Conservation (phyloP, 2,113 vertebrate species). For the Corythornis madagascariensis region DNA sequence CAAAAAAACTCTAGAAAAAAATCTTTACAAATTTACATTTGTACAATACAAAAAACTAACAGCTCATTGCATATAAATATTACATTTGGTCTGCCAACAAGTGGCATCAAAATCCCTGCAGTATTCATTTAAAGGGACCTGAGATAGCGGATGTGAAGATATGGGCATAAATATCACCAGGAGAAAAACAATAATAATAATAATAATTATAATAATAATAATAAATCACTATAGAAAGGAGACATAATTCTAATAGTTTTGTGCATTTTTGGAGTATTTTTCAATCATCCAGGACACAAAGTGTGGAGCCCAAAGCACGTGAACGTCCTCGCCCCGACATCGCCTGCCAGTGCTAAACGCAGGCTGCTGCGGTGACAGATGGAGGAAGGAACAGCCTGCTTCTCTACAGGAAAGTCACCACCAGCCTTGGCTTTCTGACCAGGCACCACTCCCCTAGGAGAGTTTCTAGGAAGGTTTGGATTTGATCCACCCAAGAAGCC, state of each 20-base stretch:
- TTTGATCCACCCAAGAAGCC: background rate
- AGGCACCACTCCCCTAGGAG: background rate
- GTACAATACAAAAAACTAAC: slow-evolving; percentile 79
- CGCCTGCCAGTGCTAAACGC: background rate
- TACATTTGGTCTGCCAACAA: slow-evolving; percentile 79
- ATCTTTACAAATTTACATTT: slow-evolving; percentile 76
- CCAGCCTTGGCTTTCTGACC: background rate
- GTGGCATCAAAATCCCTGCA: slow-evolving; percentile 80
- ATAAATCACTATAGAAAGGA: slow-evolving; percentile 54
- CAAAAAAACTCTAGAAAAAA: slow-evolving; percentile 73
- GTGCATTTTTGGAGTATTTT: slow-evolving; percentile 60
- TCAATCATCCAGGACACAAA: background rate
- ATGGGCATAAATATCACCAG: slow-evolving; percentile 67
- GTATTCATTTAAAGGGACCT: slow-evolving; percentile 77
- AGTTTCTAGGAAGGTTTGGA: background rate
- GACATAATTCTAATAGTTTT: slow-evolving; percentile 62
- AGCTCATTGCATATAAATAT: slow-evolving; percentile 81
- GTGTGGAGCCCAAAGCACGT: background rate
- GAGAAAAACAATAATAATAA: background rate
- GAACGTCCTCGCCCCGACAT: background rate
- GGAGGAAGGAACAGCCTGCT: background rate
- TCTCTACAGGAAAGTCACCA: background rate
- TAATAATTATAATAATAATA: background rate
- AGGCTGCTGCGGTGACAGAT: background rate
- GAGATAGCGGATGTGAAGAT: slow-evolving; percentile 72